Conservation (phyloP, 2,797 vertebrate genomes). For the Hoplostethus mediterraneus region DNA sequence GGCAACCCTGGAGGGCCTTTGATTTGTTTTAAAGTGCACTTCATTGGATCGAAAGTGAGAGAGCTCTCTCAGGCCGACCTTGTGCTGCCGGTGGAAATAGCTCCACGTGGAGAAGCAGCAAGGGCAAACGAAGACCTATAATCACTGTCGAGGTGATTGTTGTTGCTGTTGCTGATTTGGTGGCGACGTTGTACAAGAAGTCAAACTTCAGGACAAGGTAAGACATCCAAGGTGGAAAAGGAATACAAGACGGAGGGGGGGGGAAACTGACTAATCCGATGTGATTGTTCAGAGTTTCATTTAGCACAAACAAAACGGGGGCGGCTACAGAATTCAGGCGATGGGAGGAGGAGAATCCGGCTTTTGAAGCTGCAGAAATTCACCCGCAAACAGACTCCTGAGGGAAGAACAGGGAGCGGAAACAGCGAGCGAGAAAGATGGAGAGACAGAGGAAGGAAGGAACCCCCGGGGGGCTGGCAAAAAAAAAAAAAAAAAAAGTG, state of each 20-base stretch:
- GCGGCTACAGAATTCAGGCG: slow-evolving; percentile 22
- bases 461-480: slow-evolving; percentile 42
- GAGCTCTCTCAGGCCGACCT: slow-evolving; percentile 20
- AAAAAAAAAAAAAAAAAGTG: slow-evolving; percentile 60
- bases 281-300: slow-evolving; percentile 26
- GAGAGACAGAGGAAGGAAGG: slow-evolving; percentile 37
- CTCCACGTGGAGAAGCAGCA: slow-evolving; percentile 10
- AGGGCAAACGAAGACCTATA: slow-evolving; percentile 7
- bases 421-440: slow-evolving; percentile 44
- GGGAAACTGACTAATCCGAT: not conserved
- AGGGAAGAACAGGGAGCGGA: slow-evolving; percentile 67
- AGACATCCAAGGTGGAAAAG: slow-evolving; percentile 3
- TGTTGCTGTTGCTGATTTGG: slow-evolving; percentile 5
- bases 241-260: not conserved
- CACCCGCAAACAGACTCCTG: slow-evolving; percentile 55
- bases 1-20: slow-evolving; percentile 44
- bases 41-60: slow-evolving; percentile 14
- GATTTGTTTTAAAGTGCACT: slow-evolving; percentile 46
- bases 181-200: not conserved
- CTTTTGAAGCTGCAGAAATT: slow-evolving; percentile 72
- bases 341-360: slow-evolving; percentile 49
- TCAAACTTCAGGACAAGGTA: slow-evolving; percentile 23
- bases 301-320: slow-evolving; percentile 57
- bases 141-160: not conserved
- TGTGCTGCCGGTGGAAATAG: no score